Evolutionary conservation across 2,113 vertebrate species (phyloP), one percentile per base, ranked within the genome.

Genomic region (Oreochromis niloticus): DNA sequence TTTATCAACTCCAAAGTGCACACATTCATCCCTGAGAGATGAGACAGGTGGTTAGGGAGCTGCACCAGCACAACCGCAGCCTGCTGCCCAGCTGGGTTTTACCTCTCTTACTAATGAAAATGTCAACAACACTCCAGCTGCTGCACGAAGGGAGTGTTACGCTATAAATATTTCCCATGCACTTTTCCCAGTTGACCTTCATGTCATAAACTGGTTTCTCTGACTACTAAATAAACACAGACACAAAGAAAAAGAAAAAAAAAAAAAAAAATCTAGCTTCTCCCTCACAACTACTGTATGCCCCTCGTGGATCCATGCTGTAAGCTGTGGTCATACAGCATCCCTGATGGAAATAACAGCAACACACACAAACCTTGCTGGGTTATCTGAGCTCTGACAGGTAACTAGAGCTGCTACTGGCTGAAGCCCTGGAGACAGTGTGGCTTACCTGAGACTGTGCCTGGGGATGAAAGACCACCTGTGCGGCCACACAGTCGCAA

Each of bases 361-460:
- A 27, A 85, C 52, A 83, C 88, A 93, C 80, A 81, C 87, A 95
- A 95, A 90, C 88, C 79, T 59, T 4, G 32, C 75, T 41, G 50
- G 43, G 95, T 91, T 75, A 96, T 87, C 87, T 24, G 93, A 96
- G 92, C 93, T 86, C 39, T 48, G 43, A 9, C 41, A 89, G 92
- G 96, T 95, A 96, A 97, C 93, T 59, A 75, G 93, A 96, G 89
- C 87, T 54, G 89, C 83, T 88, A 50, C 91, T 57, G 83, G 41
- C 83, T 86, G 66, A 85, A 83, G 87, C 79, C 55, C 87, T 56
- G 50, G 85, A 85, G 87, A 83, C 66, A 78, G 80, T 78, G 81
- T 14, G 41, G 73, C 91, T 84, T 79, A 90, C 89, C 87, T 27
- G 82, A 90, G 84, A 88, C 85, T 78, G 46, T 59, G 80, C 78